Percentiles rank a stretch among this genome's conserved stretches.
Evolutionary conservation across 2,113 vertebrate species (phyloP).

Genomic region (Stegastes partitus): DNA sequence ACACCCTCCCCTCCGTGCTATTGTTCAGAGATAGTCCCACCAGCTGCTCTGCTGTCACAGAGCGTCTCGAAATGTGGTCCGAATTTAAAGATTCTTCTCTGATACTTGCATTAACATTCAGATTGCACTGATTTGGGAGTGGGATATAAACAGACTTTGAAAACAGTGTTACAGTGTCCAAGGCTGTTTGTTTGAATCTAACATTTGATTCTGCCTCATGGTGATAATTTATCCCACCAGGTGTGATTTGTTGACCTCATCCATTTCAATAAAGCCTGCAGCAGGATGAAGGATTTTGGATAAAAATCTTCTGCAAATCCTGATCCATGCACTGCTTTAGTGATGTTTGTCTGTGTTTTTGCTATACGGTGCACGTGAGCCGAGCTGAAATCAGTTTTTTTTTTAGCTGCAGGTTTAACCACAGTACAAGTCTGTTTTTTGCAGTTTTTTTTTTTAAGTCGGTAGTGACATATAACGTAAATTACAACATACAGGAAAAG

Average conservation of each 20-base stretch:
- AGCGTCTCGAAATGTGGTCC: conserved; percentile 12
- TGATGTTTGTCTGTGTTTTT: background rate
- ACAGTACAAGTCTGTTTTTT: background rate
- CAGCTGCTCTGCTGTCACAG: conserved; percentile 34
- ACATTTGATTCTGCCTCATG: conserved; percentile 10
- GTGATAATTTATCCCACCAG: background rate
- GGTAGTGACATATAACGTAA: background rate
- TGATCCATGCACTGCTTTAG: background rate
- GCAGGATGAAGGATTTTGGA: background rate
- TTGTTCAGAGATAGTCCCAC: conserved; percentile 16
- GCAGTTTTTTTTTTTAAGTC: background rate
- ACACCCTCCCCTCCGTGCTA: conserved; percentile 1
- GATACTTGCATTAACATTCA: conserved; percentile 22
- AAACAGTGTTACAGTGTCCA: background rate
- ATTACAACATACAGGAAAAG: background rate
- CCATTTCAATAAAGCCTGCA: conserved; percentile 20
- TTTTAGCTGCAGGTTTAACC: background rate
- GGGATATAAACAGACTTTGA: background rate
- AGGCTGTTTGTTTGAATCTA: conserved; percentile 4
- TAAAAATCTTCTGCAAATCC: background rate
- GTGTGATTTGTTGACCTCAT: conserved; percentile 14
- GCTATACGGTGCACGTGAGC: background rate
- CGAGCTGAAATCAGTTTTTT: background rate
- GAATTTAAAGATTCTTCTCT: conserved; percentile 15
- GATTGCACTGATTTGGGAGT: conserved; percentile 11